These are phyloP conservation scores for Panulirus ornatus DNA, from an alignment of 1,140 invertebrate genomes.

Conservation along the genomic window DNA sequence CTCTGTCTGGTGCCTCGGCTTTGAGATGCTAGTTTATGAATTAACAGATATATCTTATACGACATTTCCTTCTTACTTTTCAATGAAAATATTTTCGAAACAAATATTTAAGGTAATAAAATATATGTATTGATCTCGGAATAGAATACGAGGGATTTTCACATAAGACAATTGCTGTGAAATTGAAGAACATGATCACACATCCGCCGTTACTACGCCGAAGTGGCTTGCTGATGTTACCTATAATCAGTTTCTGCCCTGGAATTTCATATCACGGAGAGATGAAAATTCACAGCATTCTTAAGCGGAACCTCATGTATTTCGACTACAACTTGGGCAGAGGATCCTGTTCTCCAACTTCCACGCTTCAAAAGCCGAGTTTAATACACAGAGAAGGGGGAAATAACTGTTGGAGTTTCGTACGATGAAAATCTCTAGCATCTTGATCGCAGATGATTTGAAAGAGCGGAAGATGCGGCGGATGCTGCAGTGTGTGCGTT, in stretches of 20 bases:
- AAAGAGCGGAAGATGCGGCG: slow-evolving; percentile 9
- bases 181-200: neutral
- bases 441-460: neutral
- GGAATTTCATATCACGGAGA: neutral
- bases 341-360: neutral
- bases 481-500: neutral
- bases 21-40: neutral
- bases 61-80: neutral
- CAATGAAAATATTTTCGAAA: neutral
- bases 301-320: neutral
- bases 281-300: neutral
- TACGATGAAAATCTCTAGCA: neutral
- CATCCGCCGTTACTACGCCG: neutral
- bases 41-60: neutral
- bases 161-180: neutral
- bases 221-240: neutral
- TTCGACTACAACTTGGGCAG: neutral
- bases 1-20: neutral
- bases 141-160: neutral
- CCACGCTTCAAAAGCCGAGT: neutral
- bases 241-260: neutral
- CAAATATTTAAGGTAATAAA: neutral
- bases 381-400: neutral
- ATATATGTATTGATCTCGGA: neutral
- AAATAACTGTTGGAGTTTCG: neutral